Percentiles rank a stretch among this genome's conserved stretches.
Conservation (phyloP, 2,797 vertebrate species). For the Oreortyx pictus region DNA sequence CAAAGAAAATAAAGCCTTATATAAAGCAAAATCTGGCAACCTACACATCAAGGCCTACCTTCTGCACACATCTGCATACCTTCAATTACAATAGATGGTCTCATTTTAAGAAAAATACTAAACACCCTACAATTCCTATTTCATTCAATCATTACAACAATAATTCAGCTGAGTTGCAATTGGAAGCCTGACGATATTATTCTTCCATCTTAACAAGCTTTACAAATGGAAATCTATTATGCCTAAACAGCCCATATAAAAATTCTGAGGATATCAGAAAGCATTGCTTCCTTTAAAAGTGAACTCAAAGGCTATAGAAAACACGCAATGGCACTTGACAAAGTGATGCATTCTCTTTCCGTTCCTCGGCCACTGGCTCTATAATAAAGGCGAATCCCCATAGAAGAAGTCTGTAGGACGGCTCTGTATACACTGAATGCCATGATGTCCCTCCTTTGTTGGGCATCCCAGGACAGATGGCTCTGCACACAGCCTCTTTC, state of each 20-base stretch:
- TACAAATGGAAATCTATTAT: constrained; percentile 35
- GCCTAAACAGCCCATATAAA: neutral
- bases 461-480: neutral
- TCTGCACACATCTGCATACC: neutral
- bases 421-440: neutral
- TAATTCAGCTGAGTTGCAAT: neutral
- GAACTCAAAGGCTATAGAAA: constrained; percentile 53
- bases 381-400: neutral
- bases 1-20: neutral
- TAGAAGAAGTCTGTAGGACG: rapidly evolving
- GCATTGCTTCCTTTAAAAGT: neutral
- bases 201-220: constrained; percentile 43
- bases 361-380: neutral
- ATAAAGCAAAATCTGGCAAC: neutral
- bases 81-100: neutral
- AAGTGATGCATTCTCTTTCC: neutral
- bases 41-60: neutral
- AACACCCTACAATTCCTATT: neutral
- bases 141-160: constrained; percentile 21
- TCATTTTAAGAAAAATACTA: constrained; percentile 2
- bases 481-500: neutral
- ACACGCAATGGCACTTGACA: neutral
- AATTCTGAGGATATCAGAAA: neutral
- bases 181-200: constrained; percentile 36
- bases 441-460: neutral